Base-by-base conservation (phyloP, 2,113 vertebrate genomes). In the Aramus guarauna region DNA sequence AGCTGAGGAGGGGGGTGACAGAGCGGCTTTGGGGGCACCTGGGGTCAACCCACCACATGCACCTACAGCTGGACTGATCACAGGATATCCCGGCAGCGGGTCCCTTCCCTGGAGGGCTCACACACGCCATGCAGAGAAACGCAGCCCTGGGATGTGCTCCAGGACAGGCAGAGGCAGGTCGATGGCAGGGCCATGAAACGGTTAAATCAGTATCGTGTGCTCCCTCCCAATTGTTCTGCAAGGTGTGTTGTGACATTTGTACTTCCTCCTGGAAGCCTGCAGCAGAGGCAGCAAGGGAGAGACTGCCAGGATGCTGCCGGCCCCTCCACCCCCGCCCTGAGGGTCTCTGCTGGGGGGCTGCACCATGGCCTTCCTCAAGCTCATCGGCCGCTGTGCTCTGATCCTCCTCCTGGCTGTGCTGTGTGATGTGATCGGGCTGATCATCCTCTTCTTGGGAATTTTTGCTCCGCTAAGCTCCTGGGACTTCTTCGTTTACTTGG, bases 401-500 rank as follows among this genome's bases (percentile, higher is more conserved):
- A 71, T 99, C 37, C 85, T 99, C 8, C 5, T 90, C 1, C 3
- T 99, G 69, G 99, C 97, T 3, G 5, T 99, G 24, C 1, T 99
- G 11, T 56, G 98, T 1, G 99, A 99, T 9, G 15, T 96, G 1
- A 3, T 62, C 0, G 99, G 99, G 32, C 85, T 99, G 29, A 13
- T 98, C 63, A 72, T 99, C 78, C 96, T 99, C 60, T 75, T 99
- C 3, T 0, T 99, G 19, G 99, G 99, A 26, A 94, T 99, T 92
- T 98, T 98, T 1, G 98, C 98, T 4, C 88, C 97, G 0, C 18
- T 99, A 19, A 95, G 92, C 15, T 99, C 87, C 95, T 99, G 99
- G 98, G 99, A 99, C 91, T 99, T 99, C 78, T 98, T 99, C 0
- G 92, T 99, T 64, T 97, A 99, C 39, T 88, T 89, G 0, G 99